These are phyloP conservation scores for Uropetala carovei DNA, from an alignment of 2,888 invertebrate genomes.

Conservation along the genomic window DNA sequence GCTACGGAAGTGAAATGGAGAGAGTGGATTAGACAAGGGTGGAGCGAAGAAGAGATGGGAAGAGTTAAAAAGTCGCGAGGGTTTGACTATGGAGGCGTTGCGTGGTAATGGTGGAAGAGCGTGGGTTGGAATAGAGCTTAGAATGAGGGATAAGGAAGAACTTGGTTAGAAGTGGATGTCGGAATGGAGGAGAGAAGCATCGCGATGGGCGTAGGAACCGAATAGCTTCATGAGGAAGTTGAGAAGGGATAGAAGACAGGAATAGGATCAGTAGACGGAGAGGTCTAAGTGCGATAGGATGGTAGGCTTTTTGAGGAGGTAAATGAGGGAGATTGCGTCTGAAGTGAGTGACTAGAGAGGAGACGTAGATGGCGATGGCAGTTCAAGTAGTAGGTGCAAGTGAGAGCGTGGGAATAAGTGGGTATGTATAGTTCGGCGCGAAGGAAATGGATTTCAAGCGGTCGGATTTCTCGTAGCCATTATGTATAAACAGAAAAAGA, in stretches of 20 bases:
- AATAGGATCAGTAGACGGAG: neutral
- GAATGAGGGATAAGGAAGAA: neutral
- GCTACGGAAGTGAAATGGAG: too few relatives aligned
- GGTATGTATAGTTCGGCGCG: neutral
- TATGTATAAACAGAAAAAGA: neutral
- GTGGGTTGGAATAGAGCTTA: neutral
- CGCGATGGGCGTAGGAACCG: neutral
- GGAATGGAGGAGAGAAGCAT: neutral
- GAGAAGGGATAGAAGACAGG: neutral
- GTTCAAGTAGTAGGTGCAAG: neutral
- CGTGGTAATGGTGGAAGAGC: neutral
- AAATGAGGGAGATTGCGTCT: slow-evolving; percentile 7
- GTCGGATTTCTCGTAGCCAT: neutral
- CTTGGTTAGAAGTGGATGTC: neutral
- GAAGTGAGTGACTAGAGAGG: neutral
- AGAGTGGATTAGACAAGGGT: too few relatives aligned
- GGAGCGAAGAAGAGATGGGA: too few relatives aligned
- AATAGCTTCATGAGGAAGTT: neutral
- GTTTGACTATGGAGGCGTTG: neutral
- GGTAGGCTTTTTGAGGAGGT: neutral
- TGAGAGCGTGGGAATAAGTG: slow-evolving; percentile 18
- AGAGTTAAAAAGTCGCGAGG: too few relatives aligned
- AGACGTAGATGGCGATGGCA: neutral
- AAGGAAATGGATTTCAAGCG: neutral
- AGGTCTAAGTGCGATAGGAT: neutral